Percentiles rank a stretch among this genome's conserved stretches.
These are phyloP conservation scores for Sebastes vulpes DNA, from an alignment of 2,797 vertebrate species.

Conservation along the genomic window DNA sequence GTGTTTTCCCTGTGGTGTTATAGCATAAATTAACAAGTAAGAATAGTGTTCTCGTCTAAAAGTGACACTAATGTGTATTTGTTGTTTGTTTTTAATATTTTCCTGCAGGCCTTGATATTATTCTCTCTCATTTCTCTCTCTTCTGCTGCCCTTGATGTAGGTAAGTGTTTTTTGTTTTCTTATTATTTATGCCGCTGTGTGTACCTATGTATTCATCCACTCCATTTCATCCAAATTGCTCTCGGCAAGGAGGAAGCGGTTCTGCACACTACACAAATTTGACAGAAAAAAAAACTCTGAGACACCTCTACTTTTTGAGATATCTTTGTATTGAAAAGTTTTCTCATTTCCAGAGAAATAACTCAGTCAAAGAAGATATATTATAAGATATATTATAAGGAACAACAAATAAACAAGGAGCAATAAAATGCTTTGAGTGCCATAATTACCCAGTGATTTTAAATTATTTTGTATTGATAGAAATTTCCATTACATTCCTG, in stretches of 20 bases:
- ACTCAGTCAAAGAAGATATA: background rate
- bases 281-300: background rate
- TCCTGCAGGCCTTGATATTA: slow-evolving; percentile 10
- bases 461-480: background rate
- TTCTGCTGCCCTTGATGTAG: slow-evolving; percentile 57
- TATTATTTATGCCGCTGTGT: slow-evolving; percentile 10
- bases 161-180: slow-evolving; percentile 65
- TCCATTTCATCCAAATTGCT: slow-evolving; percentile 50
- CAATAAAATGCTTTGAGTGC: background rate
- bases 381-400: background rate
- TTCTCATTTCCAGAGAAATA: background rate
- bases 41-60: slow-evolving; percentile 14
- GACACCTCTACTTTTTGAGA: background rate
- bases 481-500: background rate
- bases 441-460: background rate
- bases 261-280: background rate
- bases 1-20: background rate
- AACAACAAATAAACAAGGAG: background rate
- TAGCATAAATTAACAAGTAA: slow-evolving; percentile 17
- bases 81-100: slow-evolving; percentile 36
- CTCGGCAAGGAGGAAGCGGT: slow-evolving; percentile 13
- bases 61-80: slow-evolving; percentile 6
- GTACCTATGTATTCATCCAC: slow-evolving; percentile 26
- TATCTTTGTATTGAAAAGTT: background rate
- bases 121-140: slow-evolving; percentile 10